Conservation (phyloP, 2,113 vertebrate genomes). For the Aix galericulata region DNA sequence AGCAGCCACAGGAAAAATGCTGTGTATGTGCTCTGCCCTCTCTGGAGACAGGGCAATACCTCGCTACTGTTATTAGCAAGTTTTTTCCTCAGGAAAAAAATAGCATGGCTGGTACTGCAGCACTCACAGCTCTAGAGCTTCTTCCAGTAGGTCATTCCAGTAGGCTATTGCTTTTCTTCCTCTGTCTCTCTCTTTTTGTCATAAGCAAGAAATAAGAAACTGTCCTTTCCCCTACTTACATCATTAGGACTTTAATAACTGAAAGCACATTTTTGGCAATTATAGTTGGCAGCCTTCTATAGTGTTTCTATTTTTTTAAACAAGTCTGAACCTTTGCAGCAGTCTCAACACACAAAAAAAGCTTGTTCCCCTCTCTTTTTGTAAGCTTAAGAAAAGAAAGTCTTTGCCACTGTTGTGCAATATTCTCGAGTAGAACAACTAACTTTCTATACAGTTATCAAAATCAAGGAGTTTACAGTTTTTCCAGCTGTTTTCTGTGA, state of each 20-base stretch:
- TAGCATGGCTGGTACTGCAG: neutral
- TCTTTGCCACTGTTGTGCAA: neutral
- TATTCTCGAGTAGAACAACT: neutral
- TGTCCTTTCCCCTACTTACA: conserved; percentile 70
- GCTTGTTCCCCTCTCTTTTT: neutral
- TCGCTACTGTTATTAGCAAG: neutral
- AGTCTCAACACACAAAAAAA: neutral
- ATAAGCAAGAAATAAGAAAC: conserved; percentile 49
- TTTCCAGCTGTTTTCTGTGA: conserved; percentile 69
- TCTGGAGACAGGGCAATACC: neutral
- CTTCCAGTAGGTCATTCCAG: conserved; percentile 4
- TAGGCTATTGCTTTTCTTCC: conserved; percentile 8
- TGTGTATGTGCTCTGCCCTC: neutral
- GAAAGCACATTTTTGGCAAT: conserved; percentile 68
- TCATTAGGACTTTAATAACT: conserved; percentile 68
- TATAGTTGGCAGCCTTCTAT: conserved; percentile 28
- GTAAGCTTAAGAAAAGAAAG: neutral
- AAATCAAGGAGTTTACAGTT: conserved; percentile 42
- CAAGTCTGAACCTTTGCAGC: conserved; percentile 47
- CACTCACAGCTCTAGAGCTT: neutral
- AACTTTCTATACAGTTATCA: conserved; percentile 44
- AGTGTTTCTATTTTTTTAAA: neutral
- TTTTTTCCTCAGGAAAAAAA: neutral
- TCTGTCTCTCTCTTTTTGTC: neutral
- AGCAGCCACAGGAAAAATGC: neutral